Base-by-base conservation (phyloP, 2,797 vertebrate species). In the Bradypodion pumilum region DNA sequence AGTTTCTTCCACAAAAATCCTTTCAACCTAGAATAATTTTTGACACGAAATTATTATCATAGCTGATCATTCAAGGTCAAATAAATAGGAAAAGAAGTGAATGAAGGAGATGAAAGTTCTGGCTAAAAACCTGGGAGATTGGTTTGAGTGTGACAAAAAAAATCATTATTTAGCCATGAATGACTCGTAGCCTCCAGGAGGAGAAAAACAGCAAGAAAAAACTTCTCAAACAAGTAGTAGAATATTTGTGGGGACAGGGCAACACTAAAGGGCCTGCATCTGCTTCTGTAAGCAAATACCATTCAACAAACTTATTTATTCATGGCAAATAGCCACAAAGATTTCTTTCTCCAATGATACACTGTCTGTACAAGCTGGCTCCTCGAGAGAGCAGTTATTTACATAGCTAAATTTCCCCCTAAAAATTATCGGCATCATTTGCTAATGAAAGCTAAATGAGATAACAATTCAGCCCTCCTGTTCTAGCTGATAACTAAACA, bases 401-500 rank as follows among this genome's bases (percentile, higher is more conserved):
- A 68, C 32, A 66, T 12, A 56, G 59, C 40, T 44, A 74, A 81
- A 49, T 19, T 19, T 56, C n/a, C 35, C 32, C 1, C 32, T 29
- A 63, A 46, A 63, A 63, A 60, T 62, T n/a, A 35, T 25, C 29
- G 10, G 56, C 27, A 74, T 40, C 59, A 63, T 19, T n/a, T 73
- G 13, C 44, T 87, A 85, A 81, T 73, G 40, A 79, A 79, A 80
- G 0, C 46, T 82, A 66, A 77, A 13, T 76, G 56, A 66, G 1
- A 76, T 7, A 13, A 70, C 72, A 80, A 44, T 62, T 63, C 9
- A 19, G 44, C 7, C 10, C 59, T 7, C 1, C 32, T 84, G 72
- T 77, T 80, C 59, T 65, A 42, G 32, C 8, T 90, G 32, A 37
- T 82, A 89, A 82, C 13, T 62, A 86, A 91, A 85, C 2, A 70